phyloP scores from a whole-genome alignment of 92 coral and sea anemone genomes.

The Micromussa lordhowensis region DNA sequence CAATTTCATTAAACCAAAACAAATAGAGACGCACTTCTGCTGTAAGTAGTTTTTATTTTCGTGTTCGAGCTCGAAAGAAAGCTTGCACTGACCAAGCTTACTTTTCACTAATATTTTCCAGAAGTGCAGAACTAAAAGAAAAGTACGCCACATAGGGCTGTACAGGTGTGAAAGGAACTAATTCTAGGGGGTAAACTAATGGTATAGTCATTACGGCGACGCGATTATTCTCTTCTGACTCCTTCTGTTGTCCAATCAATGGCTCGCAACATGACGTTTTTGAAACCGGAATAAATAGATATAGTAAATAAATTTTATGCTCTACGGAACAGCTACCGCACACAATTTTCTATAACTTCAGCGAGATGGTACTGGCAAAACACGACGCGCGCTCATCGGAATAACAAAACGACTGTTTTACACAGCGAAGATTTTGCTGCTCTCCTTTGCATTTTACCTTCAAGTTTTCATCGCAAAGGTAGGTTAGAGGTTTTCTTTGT shows the following conservation, averaged over 20 bases:
- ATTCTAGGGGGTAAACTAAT: not conserved
- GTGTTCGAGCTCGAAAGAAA: not conserved
- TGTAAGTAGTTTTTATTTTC: not conserved
- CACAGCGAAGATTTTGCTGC: not conserved
- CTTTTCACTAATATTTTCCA: not conserved
- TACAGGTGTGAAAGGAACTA: not conserved
- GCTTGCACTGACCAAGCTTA: not conserved
- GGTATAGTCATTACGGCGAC: not conserved
- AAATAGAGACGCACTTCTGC: not conserved
- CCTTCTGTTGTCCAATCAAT: not conserved
- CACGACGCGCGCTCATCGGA: not conserved
- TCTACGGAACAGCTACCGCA: not conserved
- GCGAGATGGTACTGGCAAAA: not conserved
- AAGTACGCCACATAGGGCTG: not conserved
- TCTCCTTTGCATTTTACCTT: not conserved
- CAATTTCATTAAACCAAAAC: not conserved
- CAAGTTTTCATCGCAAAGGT: not conserved
- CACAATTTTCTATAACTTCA: not conserved
- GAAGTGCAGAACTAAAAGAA: not conserved
- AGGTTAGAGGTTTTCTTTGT: not conserved
- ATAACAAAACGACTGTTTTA: not conserved
- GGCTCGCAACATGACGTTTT: constrained; percentile 12
- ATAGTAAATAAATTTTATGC: constrained; percentile 19
- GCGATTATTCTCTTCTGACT: not conserved
- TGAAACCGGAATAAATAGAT: not conserved